Evolutionary conservation across 2,888 invertebrate species (phyloP), one percentile per base, ranked within the genome.

Genomic region (Synanthedon andrenaeformis): DNA sequence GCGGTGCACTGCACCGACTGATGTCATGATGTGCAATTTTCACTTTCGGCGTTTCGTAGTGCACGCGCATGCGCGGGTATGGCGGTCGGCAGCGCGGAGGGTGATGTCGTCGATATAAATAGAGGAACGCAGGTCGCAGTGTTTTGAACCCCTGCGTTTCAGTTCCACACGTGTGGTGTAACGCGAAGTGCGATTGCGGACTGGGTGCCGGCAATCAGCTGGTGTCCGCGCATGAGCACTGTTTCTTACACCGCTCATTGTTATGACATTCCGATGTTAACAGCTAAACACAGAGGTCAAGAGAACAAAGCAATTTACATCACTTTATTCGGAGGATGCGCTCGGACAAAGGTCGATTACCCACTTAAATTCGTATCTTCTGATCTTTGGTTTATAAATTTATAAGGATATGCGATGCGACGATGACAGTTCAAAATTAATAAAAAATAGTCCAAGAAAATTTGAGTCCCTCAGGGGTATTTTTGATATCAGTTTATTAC

Each of bases 11-110:
- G 70, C 69, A 74, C 68, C 63, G 67, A 65, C 55, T 64, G 65
- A 65, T 66, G 75, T 66, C 77, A 77, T 82, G 75, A 79, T 83
- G 79, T 82, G 82, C 78, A 81, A 78, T 81, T 84, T 82, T 83
- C 80, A 81, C 81, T 84, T 82, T 83, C 76, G 71, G 72, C 59
- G 67, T 78, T 74, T 67, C 71, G 61, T 72, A 69, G 69, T 69
- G 66, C 63, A 66, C 63, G 75, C 85, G 84, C 85, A 76, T 74
- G 84, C 84, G 84, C 71, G 73, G 66, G 65, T 63, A 61, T 69
- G 59, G 57, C 62, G 60, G 64, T 63, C 67, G 63, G 63, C 60
- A 64, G 63, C 64, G 71, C 64, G 70, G 66, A 66, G 67, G 64
- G 69, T 62, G 62, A 28, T 65, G 67, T 61, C 58, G 77, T 80